Evolutionary conservation across 2,888 invertebrate species (phyloP).

Genomic region (Eurois occulta): DNA sequence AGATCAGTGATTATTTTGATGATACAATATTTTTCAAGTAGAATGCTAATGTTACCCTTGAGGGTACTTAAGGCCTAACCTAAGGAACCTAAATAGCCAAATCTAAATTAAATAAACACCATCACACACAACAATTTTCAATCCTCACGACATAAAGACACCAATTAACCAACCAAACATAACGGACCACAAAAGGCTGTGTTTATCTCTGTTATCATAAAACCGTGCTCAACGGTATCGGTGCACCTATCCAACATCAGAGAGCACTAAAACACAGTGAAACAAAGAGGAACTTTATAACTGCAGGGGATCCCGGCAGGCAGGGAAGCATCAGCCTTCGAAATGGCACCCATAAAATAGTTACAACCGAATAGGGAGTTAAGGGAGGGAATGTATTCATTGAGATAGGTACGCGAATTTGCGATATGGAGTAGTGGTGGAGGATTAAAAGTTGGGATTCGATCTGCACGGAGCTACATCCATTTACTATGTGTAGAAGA

Average conservation of each 20-base stretch:
- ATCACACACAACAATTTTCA: background rate
- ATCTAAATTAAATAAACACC: background rate
- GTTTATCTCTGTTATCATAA: constrained; percentile 54
- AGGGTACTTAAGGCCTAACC: too few species aligned
- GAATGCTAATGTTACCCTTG: background rate
- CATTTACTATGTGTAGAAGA: background rate
- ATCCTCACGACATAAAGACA: constrained; percentile 1
- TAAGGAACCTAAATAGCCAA: background rate
- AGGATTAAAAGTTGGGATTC: constrained; percentile 20
- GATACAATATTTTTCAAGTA: background rate
- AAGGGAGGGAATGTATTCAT: constrained; percentile 65
- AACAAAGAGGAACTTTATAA: constrained; percentile 69
- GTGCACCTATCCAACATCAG: constrained; percentile 58
- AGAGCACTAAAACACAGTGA: constrained; percentile 65
- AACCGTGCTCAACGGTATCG: constrained; percentile 59
- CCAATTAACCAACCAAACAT: constrained; percentile 31
- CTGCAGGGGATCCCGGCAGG: constrained; percentile 64
- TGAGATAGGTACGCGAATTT: constrained; percentile 40
- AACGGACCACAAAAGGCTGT: constrained; percentile 21
- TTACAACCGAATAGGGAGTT: constrained; percentile 77
- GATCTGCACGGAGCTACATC: background rate
- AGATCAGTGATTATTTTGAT: background rate
- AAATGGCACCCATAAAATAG: constrained; percentile 84
- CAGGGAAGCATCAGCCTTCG: constrained; percentile 75
- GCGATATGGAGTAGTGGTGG: constrained; percentile 17